phyloP scores from a whole-genome alignment of 2,113 vertebrate species.

The Picathartes gymnocephalus region DNA sequence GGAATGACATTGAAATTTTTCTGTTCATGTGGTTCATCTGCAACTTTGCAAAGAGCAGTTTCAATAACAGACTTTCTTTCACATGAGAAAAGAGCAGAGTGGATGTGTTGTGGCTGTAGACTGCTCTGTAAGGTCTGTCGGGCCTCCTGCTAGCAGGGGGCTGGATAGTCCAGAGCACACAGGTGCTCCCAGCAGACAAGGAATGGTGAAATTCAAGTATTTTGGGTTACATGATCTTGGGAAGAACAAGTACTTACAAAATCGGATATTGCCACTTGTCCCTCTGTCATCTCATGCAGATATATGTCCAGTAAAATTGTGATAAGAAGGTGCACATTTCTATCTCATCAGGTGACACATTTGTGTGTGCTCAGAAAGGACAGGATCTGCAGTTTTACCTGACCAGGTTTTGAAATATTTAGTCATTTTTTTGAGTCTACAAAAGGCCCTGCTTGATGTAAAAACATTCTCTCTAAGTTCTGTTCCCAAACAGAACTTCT shows the following conservation, averaged over 20 bases:
- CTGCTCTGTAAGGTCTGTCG: not conserved
- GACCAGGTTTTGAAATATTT: not conserved
- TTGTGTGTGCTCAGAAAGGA: not conserved
- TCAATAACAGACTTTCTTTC: not conserved
- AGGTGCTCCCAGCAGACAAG: not conserved
- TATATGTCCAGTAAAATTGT: not conserved
- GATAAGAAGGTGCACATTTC: not conserved
- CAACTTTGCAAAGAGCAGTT: not conserved
- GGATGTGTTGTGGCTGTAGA: not conserved
- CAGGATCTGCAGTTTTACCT: not conserved
- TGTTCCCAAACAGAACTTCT: not conserved
- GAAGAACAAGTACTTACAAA: not conserved
- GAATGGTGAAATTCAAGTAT: not conserved
- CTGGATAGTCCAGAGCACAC: not conserved
- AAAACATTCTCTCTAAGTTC: not conserved
- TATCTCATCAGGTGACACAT: not conserved
- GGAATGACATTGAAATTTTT: not conserved
- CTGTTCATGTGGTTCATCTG: not conserved
- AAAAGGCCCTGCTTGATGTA: not conserved
- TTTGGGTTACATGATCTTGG: not conserved
- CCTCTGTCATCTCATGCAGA: not conserved
- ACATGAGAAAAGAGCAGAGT: not conserved
- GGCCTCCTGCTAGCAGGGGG: not conserved
- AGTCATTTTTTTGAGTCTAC: not conserved
- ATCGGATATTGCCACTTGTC: not conserved